These are phyloP conservation scores for Myotis vivesi DNA, from an alignment of 2,797 vertebrate species.

Conservation along the genomic window DNA sequence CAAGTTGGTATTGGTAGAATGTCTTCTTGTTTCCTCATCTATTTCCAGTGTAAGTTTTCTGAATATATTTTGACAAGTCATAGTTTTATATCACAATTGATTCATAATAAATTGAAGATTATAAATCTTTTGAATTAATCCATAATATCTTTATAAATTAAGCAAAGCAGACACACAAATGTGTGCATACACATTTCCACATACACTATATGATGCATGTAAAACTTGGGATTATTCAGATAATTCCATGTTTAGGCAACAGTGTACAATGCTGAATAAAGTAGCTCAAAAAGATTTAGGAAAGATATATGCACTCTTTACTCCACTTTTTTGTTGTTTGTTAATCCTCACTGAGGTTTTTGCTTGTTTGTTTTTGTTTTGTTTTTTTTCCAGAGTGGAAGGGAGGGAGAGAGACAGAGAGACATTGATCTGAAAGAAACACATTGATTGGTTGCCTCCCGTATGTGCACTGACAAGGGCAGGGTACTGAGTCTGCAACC, in stretches of 20 bases:
- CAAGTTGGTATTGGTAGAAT: background rate
- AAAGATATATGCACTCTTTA: background rate
- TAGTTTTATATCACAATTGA: background rate
- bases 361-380: no score
- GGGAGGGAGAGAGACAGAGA: no score
- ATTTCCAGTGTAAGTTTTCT: background rate
- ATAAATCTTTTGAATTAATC: background rate
- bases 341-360: no score
- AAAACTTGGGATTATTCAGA: background rate
- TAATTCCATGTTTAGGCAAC: background rate
- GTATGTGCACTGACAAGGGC: no score
- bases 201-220: background rate
- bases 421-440: no score
- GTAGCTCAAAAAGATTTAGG: background rate
- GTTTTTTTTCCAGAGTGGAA: no score
- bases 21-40: background rate
- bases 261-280: background rate
- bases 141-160: background rate
- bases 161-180: background rate
- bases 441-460: no score
- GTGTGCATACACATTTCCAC: background rate
- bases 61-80: background rate
- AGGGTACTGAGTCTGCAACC: no score
- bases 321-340: background rate
- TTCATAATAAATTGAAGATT: background rate